Evolutionary conservation across 1,140 invertebrate species (phyloP), one percentile per base, ranked within the genome.

Genomic region (Lasaia peninsularis): DNA sequence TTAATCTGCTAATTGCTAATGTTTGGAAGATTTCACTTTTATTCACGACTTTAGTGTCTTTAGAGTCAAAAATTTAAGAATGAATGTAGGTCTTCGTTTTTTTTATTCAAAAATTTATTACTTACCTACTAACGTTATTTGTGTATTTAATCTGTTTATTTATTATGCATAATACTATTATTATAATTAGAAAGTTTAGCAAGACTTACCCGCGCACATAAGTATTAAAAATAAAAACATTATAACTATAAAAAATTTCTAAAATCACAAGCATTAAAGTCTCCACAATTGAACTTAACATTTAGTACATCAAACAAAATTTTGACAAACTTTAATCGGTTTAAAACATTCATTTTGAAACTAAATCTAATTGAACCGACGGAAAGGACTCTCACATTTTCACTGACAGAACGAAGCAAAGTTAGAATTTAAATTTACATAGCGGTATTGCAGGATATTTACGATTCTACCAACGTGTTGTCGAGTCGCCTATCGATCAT

Each of bases 361-460:
- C 72, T 76, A 81, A 78, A 73, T 77, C 75, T 72, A 78, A 76
- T 75, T 73, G 65, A 72, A 80, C 85, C 78, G 75, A 58, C 76
- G 60, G 60, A 63, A 62, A 83, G 66, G 72, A 76, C 73, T 77
- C 65, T 72, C 75, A 79, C 85, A 88, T 86, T 88, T 85, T 88
- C 81, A 86, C 83, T 86, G 80, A 60, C 70, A 69, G 67, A 48
- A 56, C 61, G 67, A 69, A 58, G 67, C 69, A 64, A 58, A 78
- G 64, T 75, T 77, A 74, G 85, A 86, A 88, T 88, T 75, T 83
- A 78, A 88, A 88, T 82, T 86, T 80, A 67, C 70, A 62, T 88
- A 88, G 85, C 85, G 85, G 85, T 88, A 82, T 67, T 63, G 64
- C 60, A 49, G 51, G 57, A 66, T 53, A 69, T 80, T 87, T 83